Conservation (phyloP, 2,797 vertebrate genomes). For the Peromyscus melanophrys region DNA sequence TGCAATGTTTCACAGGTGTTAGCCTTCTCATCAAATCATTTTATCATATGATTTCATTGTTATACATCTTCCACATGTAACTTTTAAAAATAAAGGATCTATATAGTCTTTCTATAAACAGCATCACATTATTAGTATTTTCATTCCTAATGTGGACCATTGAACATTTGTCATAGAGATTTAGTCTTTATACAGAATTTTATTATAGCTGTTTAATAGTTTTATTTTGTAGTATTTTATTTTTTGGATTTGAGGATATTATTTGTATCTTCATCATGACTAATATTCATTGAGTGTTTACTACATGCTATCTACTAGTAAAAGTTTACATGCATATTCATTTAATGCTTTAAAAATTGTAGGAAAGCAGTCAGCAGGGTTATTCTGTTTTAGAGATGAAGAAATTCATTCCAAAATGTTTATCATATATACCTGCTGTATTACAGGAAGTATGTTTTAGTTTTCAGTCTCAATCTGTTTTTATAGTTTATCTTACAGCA, state of each 20-base stretch:
- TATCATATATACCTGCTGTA: not conserved
- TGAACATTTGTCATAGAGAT: not conserved
- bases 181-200: not conserved
- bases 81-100: not conserved
- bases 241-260: not conserved
- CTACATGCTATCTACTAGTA: not conserved
- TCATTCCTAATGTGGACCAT: not conserved
- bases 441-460: not conserved
- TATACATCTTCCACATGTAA: not conserved
- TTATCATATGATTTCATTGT: slow-evolving; percentile 20
- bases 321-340: not conserved
- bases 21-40: not conserved
- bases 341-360: not conserved
- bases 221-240: not conserved
- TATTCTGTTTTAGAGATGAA: not conserved
- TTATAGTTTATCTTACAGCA: not conserved
- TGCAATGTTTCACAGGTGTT: not conserved
- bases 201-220: not conserved
- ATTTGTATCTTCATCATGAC: not conserved
- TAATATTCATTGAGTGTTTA: not conserved
- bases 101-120: not conserved
- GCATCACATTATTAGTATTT: not conserved
- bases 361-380: not conserved
- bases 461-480: not conserved
- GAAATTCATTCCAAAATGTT: not conserved